Evolutionary conservation across 2,113 vertebrate species (phyloP).

Genomic region (Sorex araneus): DNA sequence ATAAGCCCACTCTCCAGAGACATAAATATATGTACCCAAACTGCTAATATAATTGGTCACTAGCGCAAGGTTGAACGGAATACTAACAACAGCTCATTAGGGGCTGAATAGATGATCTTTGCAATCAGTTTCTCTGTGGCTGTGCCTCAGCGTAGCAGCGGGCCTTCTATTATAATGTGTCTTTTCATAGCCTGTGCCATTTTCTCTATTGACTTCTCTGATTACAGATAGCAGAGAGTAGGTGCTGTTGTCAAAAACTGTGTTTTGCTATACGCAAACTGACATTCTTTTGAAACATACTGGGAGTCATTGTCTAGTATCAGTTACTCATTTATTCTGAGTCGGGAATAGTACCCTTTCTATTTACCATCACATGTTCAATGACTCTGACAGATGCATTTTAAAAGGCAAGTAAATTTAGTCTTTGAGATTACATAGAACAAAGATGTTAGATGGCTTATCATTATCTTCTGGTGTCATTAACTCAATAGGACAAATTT

Average conservation of each 20-base stretch:
- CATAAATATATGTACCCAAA: conserved; percentile 51
- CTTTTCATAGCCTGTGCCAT: conserved; percentile 72
- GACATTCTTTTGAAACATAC: conserved; percentile 68
- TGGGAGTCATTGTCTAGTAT: conserved; percentile 60
- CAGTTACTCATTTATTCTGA: conserved; percentile 69
- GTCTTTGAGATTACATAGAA: conserved; percentile 61
- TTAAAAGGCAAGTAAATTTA: conserved; percentile 71
- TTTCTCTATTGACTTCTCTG: conserved; percentile 77
- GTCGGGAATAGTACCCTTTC: conserved; percentile 62
- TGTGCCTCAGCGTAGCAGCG: conserved; percentile 62
- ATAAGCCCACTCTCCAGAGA: conserved; percentile 65
- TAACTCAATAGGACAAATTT: conserved; percentile 43
- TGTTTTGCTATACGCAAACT: conserved; percentile 61
- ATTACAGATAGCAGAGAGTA: conserved; percentile 66
- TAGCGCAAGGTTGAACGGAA: conserved; percentile 60
- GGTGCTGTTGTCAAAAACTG: conserved; percentile 72
- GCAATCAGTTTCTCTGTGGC: conserved; percentile 67
- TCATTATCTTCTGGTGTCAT: conserved; percentile 66
- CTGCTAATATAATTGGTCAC: conserved; percentile 76
- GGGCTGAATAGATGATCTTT: conserved; percentile 74
- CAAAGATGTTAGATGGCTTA: conserved; percentile 67
- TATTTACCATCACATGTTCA: conserved; percentile 72
- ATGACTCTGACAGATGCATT: conserved; percentile 71
- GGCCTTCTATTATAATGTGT: conserved; percentile 65
- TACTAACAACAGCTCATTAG: conserved; percentile 67